phyloP scores from a whole-genome alignment of 1,140 invertebrate genomes.

The Marisa cornuarietis region DNA sequence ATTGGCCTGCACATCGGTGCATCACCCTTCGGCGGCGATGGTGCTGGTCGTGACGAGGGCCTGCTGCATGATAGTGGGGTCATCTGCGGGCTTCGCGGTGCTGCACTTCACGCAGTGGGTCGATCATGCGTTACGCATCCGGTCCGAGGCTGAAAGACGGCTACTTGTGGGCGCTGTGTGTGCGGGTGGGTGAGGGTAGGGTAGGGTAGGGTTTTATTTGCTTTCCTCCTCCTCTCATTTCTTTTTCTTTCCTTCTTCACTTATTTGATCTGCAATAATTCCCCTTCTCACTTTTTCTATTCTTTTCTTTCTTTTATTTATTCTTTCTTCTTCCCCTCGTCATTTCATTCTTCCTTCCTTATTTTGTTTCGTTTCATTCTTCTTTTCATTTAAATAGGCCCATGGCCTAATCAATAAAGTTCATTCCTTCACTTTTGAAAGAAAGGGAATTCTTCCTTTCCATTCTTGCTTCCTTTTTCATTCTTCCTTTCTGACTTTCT shows the following conservation, averaged over 20 bases:
- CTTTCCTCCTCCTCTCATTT: neutral
- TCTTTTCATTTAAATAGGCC: neutral
- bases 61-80: no score
- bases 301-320: neutral
- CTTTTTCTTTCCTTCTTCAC: neutral
- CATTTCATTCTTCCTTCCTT: neutral
- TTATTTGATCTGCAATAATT: neutral
- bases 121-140: neutral
- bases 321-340: neutral
- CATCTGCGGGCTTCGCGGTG: no score
- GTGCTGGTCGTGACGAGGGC: no score
- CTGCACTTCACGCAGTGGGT: no score
- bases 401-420: neutral
- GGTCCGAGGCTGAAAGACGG: no score
- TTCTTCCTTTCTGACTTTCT: neutral
- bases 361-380: neutral
- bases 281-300: neutral
- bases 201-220: neutral
- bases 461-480: neutral
- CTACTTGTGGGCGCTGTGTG: neutral
- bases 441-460: no score
- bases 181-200: neutral
- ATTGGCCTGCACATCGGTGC: neutral
- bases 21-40: no score
- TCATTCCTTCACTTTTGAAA: neutral